Conservation (phyloP, 2,888 invertebrate species). For the Merodon equestris region DNA sequence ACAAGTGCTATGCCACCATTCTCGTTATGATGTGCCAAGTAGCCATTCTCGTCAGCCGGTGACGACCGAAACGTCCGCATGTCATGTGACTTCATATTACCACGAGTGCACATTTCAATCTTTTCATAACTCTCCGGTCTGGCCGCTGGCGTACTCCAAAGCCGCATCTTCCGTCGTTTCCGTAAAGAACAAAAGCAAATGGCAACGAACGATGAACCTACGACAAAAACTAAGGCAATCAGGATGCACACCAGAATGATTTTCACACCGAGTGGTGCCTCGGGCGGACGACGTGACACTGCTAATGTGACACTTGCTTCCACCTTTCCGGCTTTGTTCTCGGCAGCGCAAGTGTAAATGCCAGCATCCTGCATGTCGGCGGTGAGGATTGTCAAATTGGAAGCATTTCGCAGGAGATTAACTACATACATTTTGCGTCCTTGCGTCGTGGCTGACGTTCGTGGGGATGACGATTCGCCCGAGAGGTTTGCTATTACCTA, state of each 20-base stretch:
- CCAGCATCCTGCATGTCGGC: conserved; percentile 88
- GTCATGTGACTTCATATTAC: conserved; percentile 70
- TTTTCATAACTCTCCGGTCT: conserved; percentile 87
- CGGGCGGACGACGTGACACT: conserved; percentile 84
- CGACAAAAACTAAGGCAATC: conserved; percentile 84
- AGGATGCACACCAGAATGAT: conserved; percentile 84
- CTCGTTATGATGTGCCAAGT: conserved; percentile 71
- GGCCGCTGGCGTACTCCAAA: conserved; percentile 78
- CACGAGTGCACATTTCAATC: conserved; percentile 85
- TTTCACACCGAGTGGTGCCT: conserved; percentile 82
- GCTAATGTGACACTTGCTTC: conserved; percentile 87
- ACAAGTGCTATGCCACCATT: conserved; percentile 77
- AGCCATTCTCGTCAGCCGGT: conserved; percentile 72
- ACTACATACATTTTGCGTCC: conserved; percentile 84
- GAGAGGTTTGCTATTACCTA: conserved; percentile 82
- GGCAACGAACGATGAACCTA: conserved; percentile 84
- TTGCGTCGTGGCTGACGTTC: conserved; percentile 78
- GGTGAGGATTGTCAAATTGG: conserved; percentile 86
- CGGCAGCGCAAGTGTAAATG: conserved; percentile 87
- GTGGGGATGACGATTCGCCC: conserved; percentile 73
- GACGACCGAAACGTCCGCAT: conserved; percentile 64
- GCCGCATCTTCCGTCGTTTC: conserved; percentile 82
- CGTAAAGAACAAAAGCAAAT: conserved; percentile 83
- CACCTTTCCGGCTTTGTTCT: conserved; percentile 88
- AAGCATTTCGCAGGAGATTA: conserved; percentile 84